A percentile compares a stretch with the other conserved stretches of the same genome.
Evolutionary conservation across 2,888 invertebrate genomes (phyloP).

Genomic region (Heteropelma amictum): DNA sequence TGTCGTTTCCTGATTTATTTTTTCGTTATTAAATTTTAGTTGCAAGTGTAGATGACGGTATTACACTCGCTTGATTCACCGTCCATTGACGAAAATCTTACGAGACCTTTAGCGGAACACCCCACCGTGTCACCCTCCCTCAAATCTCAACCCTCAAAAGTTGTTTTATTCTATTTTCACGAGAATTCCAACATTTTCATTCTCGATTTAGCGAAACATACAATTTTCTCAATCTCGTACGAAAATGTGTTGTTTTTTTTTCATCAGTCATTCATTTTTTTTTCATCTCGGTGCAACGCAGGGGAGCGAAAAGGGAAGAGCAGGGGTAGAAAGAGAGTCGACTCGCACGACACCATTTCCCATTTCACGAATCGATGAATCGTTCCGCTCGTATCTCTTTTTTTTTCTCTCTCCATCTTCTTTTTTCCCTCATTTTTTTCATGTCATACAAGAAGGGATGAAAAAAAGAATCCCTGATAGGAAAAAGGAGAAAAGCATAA

Average conservation of each 20-base stretch:
- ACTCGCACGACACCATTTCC: conserved; percentile 54
- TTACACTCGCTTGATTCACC: conserved; percentile 17
- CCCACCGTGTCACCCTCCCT: conserved; percentile 8
- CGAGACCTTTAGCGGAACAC: conserved; percentile 10
- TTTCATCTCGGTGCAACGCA: not conserved
- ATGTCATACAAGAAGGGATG: not conserved
- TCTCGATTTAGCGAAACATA: not conserved
- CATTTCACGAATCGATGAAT: conserved; percentile 57
- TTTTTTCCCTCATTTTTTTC: not conserved
- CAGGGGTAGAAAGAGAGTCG: conserved; percentile 30
- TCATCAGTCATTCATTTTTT: not conserved
- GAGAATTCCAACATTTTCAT: too few species aligned
- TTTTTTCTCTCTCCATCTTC: conserved; percentile 12
- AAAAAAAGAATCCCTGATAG: not conserved
- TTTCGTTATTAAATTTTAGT: not conserved
- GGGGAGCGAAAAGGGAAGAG: not conserved
- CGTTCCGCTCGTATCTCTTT: conserved; percentile 40
- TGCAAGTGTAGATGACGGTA: too few species aligned
- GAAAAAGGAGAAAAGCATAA: too few species aligned
- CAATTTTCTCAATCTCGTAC: not conserved
- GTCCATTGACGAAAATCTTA: conserved; percentile 28
- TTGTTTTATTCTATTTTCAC: too few species aligned
- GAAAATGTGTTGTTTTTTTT: not conserved
- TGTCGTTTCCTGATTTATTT: not conserved
- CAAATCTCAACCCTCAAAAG: not conserved